Evolutionary conservation across 2,888 invertebrate genomes (phyloP).

Genomic region (Ichneumon xanthorius): DNA sequence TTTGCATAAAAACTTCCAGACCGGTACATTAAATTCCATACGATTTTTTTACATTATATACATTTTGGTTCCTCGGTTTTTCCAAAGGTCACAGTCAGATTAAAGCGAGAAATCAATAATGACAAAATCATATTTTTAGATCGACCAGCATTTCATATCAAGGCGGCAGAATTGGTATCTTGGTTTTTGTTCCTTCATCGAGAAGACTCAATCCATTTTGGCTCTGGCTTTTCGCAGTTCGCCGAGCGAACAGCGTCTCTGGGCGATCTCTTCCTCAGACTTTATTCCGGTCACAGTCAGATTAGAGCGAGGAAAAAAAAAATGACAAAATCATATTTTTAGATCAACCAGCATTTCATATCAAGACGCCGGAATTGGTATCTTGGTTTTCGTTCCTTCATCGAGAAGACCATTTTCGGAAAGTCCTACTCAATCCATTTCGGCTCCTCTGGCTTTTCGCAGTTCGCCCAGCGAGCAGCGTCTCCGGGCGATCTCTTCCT

Average conservation of each 20-base stretch:
- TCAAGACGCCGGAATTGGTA: not conserved
- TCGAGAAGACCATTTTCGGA: not conserved
- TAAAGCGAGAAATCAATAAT: slow-evolving; percentile 68
- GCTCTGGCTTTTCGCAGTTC: slow-evolving; percentile 29
- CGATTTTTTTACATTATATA: not conserved
- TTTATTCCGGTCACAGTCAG: slow-evolving; percentile 71
- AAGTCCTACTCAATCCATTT: not conserved
- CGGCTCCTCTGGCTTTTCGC: slow-evolving; percentile 9
- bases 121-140: not conserved
- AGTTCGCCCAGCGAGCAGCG: slow-evolving; percentile 51
- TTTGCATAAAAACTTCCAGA: no score
- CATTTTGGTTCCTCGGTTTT: slow-evolving; percentile 49
- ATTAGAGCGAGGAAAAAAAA: slow-evolving; percentile 71
- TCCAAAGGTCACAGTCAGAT: slow-evolving; percentile 69
- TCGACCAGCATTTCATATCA: not conserved
- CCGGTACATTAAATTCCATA: no score
- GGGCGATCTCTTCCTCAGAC: slow-evolving; percentile 45
- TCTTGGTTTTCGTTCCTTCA: not conserved
- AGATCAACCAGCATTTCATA: not conserved
- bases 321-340: not conserved
- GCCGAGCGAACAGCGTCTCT: slow-evolving; percentile 55
- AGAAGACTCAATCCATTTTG: not conserved
- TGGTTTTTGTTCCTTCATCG: not conserved
- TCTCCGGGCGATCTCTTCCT: slow-evolving; percentile 49
- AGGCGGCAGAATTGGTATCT: not conserved